Conservation (phyloP, 2,888 invertebrate species). For the Glyphotaelius pellucidus region DNA sequence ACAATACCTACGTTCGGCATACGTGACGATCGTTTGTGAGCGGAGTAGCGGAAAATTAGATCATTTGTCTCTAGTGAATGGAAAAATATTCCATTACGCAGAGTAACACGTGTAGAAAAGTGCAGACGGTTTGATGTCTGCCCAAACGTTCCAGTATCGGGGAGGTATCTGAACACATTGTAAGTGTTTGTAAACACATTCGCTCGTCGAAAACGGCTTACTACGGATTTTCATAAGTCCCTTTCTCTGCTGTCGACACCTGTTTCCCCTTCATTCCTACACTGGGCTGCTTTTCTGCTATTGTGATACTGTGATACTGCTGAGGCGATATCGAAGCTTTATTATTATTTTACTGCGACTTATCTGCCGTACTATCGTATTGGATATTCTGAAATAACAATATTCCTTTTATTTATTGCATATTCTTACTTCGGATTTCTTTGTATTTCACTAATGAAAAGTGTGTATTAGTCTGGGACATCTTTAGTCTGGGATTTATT, state of each 20-base stretch:
- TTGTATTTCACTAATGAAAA: background rate
- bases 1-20: background rate
- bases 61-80: constrained; percentile 34
- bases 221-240: constrained; percentile 36
- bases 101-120: constrained; percentile 43
- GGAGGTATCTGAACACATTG: constrained; percentile 6
- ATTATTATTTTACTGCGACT: background rate
- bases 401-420: background rate
- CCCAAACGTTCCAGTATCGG: background rate
- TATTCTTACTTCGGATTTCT: background rate
- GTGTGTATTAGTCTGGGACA: background rate
- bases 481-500: too few species aligned
- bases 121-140: constrained; percentile 34
- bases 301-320: too few species aligned
- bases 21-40: constrained; percentile 29
- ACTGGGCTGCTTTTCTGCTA: background rate
- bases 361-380: background rate
- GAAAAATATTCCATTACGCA: constrained; percentile 45
- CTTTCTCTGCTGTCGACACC: constrained; percentile 35
- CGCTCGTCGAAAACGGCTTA: constrained; percentile 35
- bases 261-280: background rate
- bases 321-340: background rate
- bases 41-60: constrained; percentile 37
- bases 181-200: constrained; percentile 29
- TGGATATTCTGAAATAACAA: background rate